Evolutionary conservation across 2,113 vertebrate genomes (phyloP).

Genomic region (Nothocercus nigrocapillus): DNA sequence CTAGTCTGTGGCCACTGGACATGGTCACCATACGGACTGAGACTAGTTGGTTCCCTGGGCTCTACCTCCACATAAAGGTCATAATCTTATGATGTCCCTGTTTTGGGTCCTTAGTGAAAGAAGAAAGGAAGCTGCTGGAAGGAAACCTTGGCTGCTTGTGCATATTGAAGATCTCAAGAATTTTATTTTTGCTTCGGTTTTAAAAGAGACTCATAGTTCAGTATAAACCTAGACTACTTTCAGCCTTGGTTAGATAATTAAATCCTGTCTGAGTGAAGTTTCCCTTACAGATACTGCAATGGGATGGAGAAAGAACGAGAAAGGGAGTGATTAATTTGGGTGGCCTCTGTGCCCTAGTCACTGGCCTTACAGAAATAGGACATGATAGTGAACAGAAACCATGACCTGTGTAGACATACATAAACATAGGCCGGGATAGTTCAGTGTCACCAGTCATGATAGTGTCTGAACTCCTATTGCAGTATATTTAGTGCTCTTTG

Average conservation of each 20-base stretch:
- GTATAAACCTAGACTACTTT: background rate
- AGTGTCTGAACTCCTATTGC: background rate
- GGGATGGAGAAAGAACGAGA: background rate
- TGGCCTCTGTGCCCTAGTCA: background rate
- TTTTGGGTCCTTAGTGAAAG: background rate
- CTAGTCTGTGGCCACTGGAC: background rate
- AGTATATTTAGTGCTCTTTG: background rate
- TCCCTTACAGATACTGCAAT: background rate
- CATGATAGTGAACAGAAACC: background rate
- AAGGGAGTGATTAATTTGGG: background rate
- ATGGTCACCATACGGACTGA: background rate
- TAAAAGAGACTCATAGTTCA: background rate
- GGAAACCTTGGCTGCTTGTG: background rate
- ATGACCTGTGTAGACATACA: rapidly evolving
- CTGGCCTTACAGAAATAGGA: background rate
- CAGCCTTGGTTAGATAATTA: background rate
- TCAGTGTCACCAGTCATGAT: background rate
- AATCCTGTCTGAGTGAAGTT: background rate
- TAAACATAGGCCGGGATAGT: background rate
- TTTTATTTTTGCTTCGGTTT: background rate
- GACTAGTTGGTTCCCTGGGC: background rate
- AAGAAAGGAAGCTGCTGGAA: background rate
- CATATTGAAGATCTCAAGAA: background rate
- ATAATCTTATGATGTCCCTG: background rate
- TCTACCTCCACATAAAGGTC: background rate